Evolutionary conservation across 2,797 vertebrate genomes (phyloP), one percentile per base, ranked within the genome.

Genomic region (Botia almorhae): DNA sequence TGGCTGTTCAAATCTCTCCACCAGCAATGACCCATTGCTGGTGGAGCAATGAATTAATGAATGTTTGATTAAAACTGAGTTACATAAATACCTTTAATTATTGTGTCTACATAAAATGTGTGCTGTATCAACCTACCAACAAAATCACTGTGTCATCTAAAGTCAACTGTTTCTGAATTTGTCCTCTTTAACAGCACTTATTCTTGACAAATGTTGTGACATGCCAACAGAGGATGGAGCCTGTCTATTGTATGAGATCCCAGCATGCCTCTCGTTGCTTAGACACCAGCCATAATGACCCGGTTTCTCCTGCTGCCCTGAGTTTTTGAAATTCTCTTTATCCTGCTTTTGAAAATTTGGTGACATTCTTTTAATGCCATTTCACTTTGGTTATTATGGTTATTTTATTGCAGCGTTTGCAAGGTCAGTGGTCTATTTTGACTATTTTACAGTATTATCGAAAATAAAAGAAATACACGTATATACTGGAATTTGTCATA

Each of bases 201-300:
- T 90, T 92, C 88, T 84, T 88, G 87, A 93, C 86, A 91, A 90
- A 91, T 87, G 80, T 87, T 85, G 80, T 86, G 87, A 91, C 87
- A 89, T 80, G 85, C 85, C 87, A 55, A 71, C 85, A 85, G 85
- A 89, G 79, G 72, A 86, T 56, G 48, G 87, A 82, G 84, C 83
- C 69, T 26, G 77, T 85, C 86, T 82, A 84, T 87, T 88, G 89
- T 89, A 88, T 87, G 85, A 88, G 81, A 83, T 88, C 79, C 80
- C 79, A 84, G 77, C 80, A 81, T 88, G 87, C 84, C 0, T 86
- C 87, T 88, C 89, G 92, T 93, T 93, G 92, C 93, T 89, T 89
- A 89, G 92, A 84, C 88, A 93, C 91, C 69, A 4, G 48, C 77
- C 87, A 87, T 87, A 88, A 89, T 90, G 86, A 89, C 84, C 86